These are phyloP conservation scores for Pyrgilauda ruficollis DNA, from an alignment of 2,113 vertebrate genomes.

Conservation along the genomic window DNA sequence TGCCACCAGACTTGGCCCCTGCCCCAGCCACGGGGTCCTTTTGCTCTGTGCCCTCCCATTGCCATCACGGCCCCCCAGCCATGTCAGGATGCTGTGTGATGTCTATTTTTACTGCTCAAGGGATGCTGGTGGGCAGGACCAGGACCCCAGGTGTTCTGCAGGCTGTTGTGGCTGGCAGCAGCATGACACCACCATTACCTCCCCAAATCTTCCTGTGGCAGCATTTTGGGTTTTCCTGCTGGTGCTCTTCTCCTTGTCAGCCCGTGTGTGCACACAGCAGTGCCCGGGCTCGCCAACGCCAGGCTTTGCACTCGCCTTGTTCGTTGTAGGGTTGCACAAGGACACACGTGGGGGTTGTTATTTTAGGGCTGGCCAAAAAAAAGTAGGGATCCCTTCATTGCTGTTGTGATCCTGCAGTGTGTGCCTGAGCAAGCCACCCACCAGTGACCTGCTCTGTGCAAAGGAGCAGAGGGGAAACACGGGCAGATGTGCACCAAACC, in stretches of 20 bases:
- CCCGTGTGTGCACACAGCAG: accelerated
- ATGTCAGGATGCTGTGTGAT: neutral
- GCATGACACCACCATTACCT: accelerated
- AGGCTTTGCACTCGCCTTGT: neutral
- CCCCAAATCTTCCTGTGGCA: neutral
- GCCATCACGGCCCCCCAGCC: neutral
- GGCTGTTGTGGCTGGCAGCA: neutral
- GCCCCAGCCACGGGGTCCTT: neutral
- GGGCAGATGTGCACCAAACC: accelerated
- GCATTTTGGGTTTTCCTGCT: neutral
- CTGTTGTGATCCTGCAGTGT: neutral
- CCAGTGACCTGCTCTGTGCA: neutral
- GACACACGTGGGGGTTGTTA: neutral
- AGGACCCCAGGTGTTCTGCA: neutral
- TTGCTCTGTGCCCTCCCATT: neutral
- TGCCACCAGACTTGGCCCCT: neutral
- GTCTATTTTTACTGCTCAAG: neutral
- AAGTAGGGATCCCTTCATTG: neutral
- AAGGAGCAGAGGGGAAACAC: neutral
- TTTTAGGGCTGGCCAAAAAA: neutral
- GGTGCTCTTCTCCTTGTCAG: neutral
- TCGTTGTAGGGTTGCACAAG: neutral
- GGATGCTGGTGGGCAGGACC: neutral
- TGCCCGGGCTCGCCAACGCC: accelerated
- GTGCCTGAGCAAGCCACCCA: neutral